These are phyloP conservation scores for Phocoena phocoena DNA, from an alignment of 2,113 vertebrate species.

Conservation along the genomic window DNA sequence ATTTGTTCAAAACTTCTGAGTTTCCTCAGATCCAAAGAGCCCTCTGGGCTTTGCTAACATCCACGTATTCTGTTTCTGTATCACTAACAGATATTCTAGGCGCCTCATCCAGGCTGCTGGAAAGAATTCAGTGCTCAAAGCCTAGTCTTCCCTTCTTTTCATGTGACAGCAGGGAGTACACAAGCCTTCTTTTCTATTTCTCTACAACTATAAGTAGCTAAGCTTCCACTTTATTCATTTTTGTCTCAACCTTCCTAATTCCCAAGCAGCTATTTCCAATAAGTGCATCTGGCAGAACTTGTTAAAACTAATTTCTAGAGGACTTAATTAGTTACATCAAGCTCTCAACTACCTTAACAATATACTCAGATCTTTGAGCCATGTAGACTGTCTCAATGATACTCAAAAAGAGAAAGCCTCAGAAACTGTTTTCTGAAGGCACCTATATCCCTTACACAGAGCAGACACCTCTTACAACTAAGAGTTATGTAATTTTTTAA, in stretches of 20 bases:
- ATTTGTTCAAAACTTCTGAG: background rate
- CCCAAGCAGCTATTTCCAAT: constrained; percentile 9
- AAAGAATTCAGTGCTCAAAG: background rate
- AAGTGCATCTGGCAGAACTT: constrained; percentile 45
- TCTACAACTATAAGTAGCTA: background rate
- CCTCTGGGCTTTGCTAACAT: background rate
- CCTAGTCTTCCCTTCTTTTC: background rate
- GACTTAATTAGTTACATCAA: constrained; percentile 53
- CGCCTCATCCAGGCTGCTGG: background rate
- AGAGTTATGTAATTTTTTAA: background rate
- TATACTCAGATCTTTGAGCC: background rate
- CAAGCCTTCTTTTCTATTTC: constrained; percentile 18
- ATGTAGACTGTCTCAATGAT: background rate
- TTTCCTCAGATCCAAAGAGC: background rate
- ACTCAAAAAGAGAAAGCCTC: background rate
- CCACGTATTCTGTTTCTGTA: background rate
- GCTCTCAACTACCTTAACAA: background rate
- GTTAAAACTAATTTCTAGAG: constrained; percentile 34
- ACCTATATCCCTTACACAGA: background rate
- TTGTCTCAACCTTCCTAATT: background rate
- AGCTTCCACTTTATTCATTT: constrained; percentile 40
- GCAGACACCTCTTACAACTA: background rate
- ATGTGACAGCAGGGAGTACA: background rate
- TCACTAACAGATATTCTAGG: background rate
- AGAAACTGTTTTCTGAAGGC: background rate